phyloP scores from a whole-genome alignment of 35 echinoderm and acorn worm genomes.

The Lytechinus variegatus region DNA sequence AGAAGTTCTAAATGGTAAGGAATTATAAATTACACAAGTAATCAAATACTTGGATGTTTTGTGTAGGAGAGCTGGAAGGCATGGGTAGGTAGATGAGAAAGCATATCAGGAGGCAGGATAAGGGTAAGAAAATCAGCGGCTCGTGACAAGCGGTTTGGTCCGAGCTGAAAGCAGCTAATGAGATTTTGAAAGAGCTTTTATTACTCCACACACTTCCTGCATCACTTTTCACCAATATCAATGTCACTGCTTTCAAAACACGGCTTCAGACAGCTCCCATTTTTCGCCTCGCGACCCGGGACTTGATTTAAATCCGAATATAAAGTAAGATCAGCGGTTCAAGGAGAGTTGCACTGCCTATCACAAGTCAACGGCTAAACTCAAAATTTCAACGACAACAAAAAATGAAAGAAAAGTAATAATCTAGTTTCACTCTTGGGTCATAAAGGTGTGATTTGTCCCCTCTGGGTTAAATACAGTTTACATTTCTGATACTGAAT shows the following conservation, averaged over 20 bases:
- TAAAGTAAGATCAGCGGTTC: not conserved
- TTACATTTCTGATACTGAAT: conserved; percentile 31
- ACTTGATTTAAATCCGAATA: not conserved
- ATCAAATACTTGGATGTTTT: conserved; percentile 39
- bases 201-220: conserved; percentile 16
- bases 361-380: not conserved
- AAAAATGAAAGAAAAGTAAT: not conserved
- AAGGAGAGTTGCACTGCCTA: not conserved
- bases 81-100: not conserved
- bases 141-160: conserved; percentile 27
- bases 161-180: conserved; percentile 12
- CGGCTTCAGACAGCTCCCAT: not conserved
- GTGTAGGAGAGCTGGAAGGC: conserved; percentile 21
- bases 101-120: conserved; percentile 1
- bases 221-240: not conserved
- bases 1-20: not conserved
- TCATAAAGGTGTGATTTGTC: not conserved
- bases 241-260: conserved; percentile 30
- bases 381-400: not conserved
- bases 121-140: not conserved
- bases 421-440: not conserved
- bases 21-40: conserved; percentile 24
- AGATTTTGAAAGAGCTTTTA: conserved; percentile 21
- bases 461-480: conserved; percentile 1
- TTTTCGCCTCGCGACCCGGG: not conserved